Evolutionary conservation across 2,797 vertebrate species (phyloP), one percentile per base, ranked within the genome.

Genomic region (Vireo griseus): DNA sequence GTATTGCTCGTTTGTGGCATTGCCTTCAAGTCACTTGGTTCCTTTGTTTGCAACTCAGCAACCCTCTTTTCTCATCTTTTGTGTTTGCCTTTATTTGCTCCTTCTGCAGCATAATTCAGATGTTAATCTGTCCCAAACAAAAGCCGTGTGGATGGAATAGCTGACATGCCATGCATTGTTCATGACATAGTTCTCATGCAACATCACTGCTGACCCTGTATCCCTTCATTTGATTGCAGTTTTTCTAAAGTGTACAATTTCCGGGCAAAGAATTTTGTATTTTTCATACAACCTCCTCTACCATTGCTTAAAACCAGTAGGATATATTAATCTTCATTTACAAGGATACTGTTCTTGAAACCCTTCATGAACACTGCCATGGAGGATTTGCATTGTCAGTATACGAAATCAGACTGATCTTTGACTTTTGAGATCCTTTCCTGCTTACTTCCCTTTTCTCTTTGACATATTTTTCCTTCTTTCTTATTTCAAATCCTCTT

Each of bases 131-230:
- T 31, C 50, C 40, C 42, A 45, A 16, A 71, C 65, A 72, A 31
- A 89, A 88, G 6, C 42, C 73, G 35, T 5, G 44, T 58, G 69
- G 90, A 84, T 90, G 31, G 50, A 94, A 90, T 77, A 78, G 33
- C 39, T 90, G 69, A 83, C 65, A 83, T 94, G 31, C 87, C 75
- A 62, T 8, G 22, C 76, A 90, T 92, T 65, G 57, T 78, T 90
- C 33, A 11, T 59, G 25, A 52, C 80, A 63, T 54, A 80, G 17
- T 77, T 91, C 65, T 91, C 85, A 65, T 67, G 67, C 35, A 85
- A 40, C 48, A 39, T 82, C 78, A 65, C 42, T 63, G 52, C 45
- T 94, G 29, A 62, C 87, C 52, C 63, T 33, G 35, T 54, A 33
- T 88, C n/a, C 90, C 40, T 82, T 57, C 6, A 86, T 54, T 77